These are phyloP conservation scores for Oostethus manadensis DNA, from an alignment of 2,113 vertebrate species.

Conservation along the genomic window DNA sequence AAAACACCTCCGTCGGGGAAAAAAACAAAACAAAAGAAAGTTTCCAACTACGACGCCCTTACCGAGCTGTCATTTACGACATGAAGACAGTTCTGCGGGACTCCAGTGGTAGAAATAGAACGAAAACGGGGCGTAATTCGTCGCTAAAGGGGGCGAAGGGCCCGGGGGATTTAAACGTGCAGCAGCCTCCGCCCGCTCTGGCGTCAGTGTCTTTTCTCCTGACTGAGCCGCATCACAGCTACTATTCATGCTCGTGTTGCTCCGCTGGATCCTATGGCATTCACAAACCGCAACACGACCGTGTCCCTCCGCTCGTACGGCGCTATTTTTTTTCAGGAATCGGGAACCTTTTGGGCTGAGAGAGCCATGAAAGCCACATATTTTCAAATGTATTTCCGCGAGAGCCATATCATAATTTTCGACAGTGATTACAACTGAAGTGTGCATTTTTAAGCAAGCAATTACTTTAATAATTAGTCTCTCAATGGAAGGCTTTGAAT, in stretches of 20 bases:
- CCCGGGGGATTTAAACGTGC: constrained; percentile 75
- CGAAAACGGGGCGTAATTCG: constrained; percentile 31
- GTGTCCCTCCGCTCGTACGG: constrained; percentile 55
- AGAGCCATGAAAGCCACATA: too few species aligned
- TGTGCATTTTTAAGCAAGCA: too few species aligned
- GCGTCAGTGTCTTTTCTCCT: constrained; percentile 64
- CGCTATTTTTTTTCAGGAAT: too few species aligned
- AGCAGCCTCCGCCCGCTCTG: constrained; percentile 73
- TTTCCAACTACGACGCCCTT: constrained; percentile 69
- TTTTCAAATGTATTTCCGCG: too few species aligned
- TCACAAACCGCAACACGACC: constrained; percentile 45
- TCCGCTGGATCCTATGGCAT: constrained; percentile 65
- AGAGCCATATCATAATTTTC: too few species aligned
- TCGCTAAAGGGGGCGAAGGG: constrained; percentile 51
- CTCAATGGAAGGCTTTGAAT: too few species aligned
- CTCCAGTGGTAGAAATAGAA: constrained; percentile 40
- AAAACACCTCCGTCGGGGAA: constrained; percentile 55
- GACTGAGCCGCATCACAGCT: constrained; percentile 62
- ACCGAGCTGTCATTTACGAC: constrained; percentile 69
- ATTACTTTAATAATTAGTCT: too few species aligned
- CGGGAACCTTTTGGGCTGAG: too few species aligned
- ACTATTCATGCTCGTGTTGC: constrained; percentile 57
- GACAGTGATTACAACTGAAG: too few species aligned
- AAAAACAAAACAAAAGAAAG: constrained; percentile 38
- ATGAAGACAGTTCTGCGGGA: constrained; percentile 46